These are phyloP conservation scores for Corythoichthys intestinalis DNA, from an alignment of 2,113 vertebrate species.

Conservation along the genomic window DNA sequence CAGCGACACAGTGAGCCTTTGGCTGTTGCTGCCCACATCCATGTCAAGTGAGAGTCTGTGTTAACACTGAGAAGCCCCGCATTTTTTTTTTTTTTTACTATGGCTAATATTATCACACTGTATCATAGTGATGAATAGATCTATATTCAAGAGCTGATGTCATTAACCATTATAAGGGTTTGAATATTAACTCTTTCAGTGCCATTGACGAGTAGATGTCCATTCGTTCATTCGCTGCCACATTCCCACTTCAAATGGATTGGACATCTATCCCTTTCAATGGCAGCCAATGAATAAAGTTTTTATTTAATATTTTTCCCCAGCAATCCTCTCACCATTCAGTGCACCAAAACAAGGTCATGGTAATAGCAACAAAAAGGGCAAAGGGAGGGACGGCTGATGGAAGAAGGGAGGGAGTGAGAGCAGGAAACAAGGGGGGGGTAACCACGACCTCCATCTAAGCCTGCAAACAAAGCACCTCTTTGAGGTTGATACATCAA, in stretches of 20 bases:
- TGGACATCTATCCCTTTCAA: too few species aligned
- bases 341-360: constrained; percentile 31
- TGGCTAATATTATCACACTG: constrained; percentile 5
- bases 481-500: constrained; percentile 56
- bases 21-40: constrained; percentile 37
- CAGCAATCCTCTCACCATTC: not conserved
- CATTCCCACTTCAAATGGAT: too few species aligned
- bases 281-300: too few species aligned
- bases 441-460: constrained; percentile 45
- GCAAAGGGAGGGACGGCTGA: constrained; percentile 24
- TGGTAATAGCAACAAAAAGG: constrained; percentile 39
- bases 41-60: constrained; percentile 27
- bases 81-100: constrained; percentile 1
- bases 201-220: too few species aligned
- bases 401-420: not conserved
- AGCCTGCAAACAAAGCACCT: constrained; percentile 56
- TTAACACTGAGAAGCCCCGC: constrained; percentile 22
- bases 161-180: not conserved
- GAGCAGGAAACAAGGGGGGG: constrained; percentile 3
- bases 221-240: too few species aligned
- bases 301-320: not conserved
- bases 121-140: not conserved
- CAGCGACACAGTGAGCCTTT: constrained; percentile 51
- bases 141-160: not conserved
- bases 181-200: not conserved